Base-by-base conservation (phyloP, 1,140 invertebrate species). In the Nautilus pompilius region DNA sequence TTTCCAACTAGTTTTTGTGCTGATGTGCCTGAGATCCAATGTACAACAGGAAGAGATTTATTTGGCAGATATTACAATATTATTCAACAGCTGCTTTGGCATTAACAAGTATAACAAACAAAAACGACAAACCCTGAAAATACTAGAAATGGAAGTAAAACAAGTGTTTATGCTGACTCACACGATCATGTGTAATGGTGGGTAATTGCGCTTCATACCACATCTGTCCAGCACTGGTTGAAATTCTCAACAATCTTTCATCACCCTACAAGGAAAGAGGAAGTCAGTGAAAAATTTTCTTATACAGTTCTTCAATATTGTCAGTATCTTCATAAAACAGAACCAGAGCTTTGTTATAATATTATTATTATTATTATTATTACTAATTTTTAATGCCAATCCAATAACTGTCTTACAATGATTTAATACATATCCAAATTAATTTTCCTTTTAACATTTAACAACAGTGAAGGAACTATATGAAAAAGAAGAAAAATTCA, bases 171-270 rank as follows among this genome's bases (percentile, higher is more conserved):
- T 28, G 30, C 15, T 8, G 5, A 67, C 69, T 63, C 62, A 80
- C 79, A 61, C 74, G 66, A 55, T 80, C 78, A 28, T 62, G 63
- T 36, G 70, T 75, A 30, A 80, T 67, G 36, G 75, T 76, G 1
- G 78, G 78, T 34, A 81, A 59, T 59, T 73, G 71, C 30, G 75
- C 76, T 51, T 77, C 74, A 57, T 67, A 71, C 74, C 77, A 81
- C 2, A 46, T 69, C 5, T 58, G 46, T 24, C 80, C 80, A 53
- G 63, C 71, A 74, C 80, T 74, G 24, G 68, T 73, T 4, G 78
- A 80, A 0, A 81, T 74, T 61, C 71, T 62, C 66, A 81, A 71
- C 32, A 70, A 28, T 29, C 72, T 58, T 22, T 71, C 60, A 15
- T 57, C 56, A 32, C 54, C 63, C 74, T 74, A 55, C 28, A 65